These are phyloP conservation scores for Trididemnum clinides DNA, from an alignment of 23 tunicate species.

Conservation along the genomic window DNA sequence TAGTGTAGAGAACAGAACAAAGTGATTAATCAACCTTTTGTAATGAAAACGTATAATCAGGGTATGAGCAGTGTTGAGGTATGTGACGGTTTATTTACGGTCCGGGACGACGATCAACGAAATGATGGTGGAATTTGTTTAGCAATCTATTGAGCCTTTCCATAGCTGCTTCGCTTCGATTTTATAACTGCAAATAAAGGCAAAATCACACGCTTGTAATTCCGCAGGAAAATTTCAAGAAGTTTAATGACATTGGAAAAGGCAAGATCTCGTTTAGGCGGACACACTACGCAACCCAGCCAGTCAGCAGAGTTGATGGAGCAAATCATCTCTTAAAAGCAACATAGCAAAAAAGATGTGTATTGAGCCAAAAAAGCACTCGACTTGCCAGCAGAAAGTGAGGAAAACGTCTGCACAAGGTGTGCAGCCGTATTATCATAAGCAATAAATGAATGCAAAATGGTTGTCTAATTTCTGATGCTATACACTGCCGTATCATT, in stretches of 20 bases:
- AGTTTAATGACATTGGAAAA: neutral
- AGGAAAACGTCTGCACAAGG: neutral
- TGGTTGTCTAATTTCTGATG: too few species aligned
- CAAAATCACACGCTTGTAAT: neutral
- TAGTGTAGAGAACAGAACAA: neutral
- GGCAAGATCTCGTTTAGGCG: neutral
- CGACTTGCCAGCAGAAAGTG: neutral
- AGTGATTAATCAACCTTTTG: neutral
- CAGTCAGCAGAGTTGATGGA: neutral
- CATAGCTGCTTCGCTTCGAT: neutral
- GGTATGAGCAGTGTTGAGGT: constrained; percentile 10
- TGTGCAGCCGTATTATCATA: neutral
- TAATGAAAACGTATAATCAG: neutral
- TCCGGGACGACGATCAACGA: neutral
- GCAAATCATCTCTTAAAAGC: neutral
- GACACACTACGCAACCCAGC: neutral
- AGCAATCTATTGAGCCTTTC: neutral
- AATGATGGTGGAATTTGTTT: constrained; percentile 18
- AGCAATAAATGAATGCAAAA: neutral
- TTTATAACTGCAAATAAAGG: neutral
- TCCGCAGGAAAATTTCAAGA: neutral
- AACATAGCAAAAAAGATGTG: neutral
- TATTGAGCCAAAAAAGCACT: neutral
- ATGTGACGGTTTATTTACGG: constrained; percentile 8
- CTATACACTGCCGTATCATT: too few species aligned